Base-by-base conservation (phyloP, 2,113 vertebrate species). In the Psilopsiagon aurifrons region DNA sequence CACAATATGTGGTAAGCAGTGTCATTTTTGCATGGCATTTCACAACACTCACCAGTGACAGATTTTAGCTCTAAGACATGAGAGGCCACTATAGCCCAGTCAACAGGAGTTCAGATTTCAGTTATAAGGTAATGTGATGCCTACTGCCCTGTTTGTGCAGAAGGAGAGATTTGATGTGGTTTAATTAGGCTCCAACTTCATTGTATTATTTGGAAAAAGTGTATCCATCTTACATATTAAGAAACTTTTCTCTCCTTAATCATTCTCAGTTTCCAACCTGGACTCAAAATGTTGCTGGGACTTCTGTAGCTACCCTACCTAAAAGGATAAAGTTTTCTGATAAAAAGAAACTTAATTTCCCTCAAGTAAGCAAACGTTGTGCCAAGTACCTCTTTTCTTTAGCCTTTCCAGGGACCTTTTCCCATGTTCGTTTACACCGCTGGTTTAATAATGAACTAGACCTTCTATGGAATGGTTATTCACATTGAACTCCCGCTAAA, bases 371-470 rank as follows among this genome's bases (percentile, higher is more conserved):
- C 18, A 88, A 83, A 49, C 3, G 33, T 39, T 1, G 1, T 44
- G 44, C 16, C 8, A 63, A 67, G 19, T 54, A 4, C 16, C 6
- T 54, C 39, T 90, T 94, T 69, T 49, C 37, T 77, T 75, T 35
- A 51, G 2, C 10, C 12, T 79, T 33, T 64, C 11, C 20, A 29
- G 51, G 9, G 8, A 2, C 7, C 19, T 92, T 91, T 78, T 68
- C 16, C 28, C 49, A 8, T 28, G 37, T 60, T 75, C 23, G 8
- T 76, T 77, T 93, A 37, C 37, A 88, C 28, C 11, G 59, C 29
- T 77, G 17, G 19, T 81, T 94, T 88, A 68, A 77, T 83, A 88
- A 86, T 43, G 64, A 94, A 86, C 13, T 19, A 81, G 35, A 47
- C 15, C 19, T 92, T 90, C 52, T 54, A 4, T 11, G 28, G 54